Percentiles rank a stretch among this genome's conserved stretches.
These are phyloP conservation scores for Pelagia noctiluca DNA, from an alignment of 30 jellyfish, hydroid and myxozoan species.

Conservation along the genomic window DNA sequence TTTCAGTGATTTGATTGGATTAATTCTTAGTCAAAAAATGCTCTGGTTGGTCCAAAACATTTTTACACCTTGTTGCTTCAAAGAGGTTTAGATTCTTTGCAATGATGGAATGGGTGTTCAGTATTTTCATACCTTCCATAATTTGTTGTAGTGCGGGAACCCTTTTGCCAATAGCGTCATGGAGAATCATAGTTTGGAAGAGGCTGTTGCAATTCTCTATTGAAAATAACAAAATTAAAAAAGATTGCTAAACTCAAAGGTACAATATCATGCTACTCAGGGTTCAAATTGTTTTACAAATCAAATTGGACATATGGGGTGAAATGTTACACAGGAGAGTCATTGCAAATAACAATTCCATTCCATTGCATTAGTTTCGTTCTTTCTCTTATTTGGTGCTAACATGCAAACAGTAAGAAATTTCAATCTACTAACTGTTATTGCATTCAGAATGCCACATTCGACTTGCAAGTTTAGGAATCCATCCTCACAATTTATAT, in stretches of 20 bases:
- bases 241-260: neutral
- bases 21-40: too few species aligned
- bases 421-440: slow-evolving; percentile 14
- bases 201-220: slow-evolving; percentile 8
- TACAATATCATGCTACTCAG: neutral
- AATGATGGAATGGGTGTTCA: slow-evolving; percentile 7
- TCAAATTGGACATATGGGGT: slow-evolving; percentile 1
- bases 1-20: too few species aligned
- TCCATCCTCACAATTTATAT: slow-evolving; percentile 15
- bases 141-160: slow-evolving; percentile 20
- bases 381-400: neutral
- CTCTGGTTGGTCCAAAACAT: too few species aligned
- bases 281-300: neutral
- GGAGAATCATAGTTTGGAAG: slow-evolving; percentile 13
- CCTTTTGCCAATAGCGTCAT: slow-evolving; percentile 19
- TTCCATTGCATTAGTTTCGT: neutral
- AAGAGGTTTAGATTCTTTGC: slow-evolving; percentile 18
- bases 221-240: slow-evolving; percentile 1
- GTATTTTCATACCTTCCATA: slow-evolving; percentile 10
- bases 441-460: slow-evolving; percentile 12
- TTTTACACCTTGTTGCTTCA: too few species aligned
- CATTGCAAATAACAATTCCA: neutral
- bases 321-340: neutral
- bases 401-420: neutral
- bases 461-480: slow-evolving; percentile 19